Evolutionary conservation across 2,888 invertebrate genomes (phyloP), one percentile per base, ranked within the genome.

Genomic region (Cartodere bifasciata): DNA sequence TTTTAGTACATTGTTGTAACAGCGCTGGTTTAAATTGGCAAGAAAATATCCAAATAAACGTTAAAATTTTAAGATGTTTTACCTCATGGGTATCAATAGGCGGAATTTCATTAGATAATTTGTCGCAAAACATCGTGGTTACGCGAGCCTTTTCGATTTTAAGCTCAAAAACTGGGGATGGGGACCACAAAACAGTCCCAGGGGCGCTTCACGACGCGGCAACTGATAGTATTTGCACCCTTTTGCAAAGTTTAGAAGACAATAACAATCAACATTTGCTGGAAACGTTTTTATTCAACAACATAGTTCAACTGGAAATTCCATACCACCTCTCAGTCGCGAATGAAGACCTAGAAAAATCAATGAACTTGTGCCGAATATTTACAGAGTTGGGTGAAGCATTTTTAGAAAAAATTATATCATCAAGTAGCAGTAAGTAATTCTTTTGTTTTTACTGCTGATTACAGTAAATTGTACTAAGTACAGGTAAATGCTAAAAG

Each of bases 311-410:
- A 16, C 64, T 95, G 37, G 86, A 88, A 47, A 75, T 80, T 39
- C 75, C 86, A 9, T 95, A 92, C 56, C 88, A 91, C 49, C 63
- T 85, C 53, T 84, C 91, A 2, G 91, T 94, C 2, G 88, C 87
- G 2, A 79, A 83, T 38, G 95, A 95, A 60, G 92, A 95, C 51
- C 79, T 83, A 41, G 91, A 91, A 63, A 92, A 88, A 69, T 84
- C 88, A 2, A 75, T 86, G 38, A 94, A 92, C 57, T 94, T 88
- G 59, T 90, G 90, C 43, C 73, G 92, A 41, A 77, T 97, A 43
- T 98, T 97, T 55, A 94, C 95, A 2, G 94, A 92, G 57, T 58
- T 92, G 38, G 91, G 82, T 0, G 95, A 97, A 61, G 77, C 90
- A 4, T 85, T 92, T 57, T 64, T 95, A 42, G 77, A 81, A 40